Evolutionary conservation across 2,113 vertebrate species (phyloP), one percentile per base, ranked within the genome.

Genomic region (Trachemys scripta): DNA sequence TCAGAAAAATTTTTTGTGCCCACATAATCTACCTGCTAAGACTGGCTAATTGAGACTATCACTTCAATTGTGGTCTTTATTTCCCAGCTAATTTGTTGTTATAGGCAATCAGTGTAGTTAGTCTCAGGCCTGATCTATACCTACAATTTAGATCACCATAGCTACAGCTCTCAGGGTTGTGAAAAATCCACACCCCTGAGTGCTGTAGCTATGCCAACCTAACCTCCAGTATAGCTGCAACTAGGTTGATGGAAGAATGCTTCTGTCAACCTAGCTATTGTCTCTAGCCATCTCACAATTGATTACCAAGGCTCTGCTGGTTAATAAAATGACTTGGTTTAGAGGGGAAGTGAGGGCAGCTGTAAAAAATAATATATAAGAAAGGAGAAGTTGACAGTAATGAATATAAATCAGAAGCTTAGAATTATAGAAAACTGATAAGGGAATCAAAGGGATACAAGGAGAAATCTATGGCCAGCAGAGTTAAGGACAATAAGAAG

Each of bases 21-120:
- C 47, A 80, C 84, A 65, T 89, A 95, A 92, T 5, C 79, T 54
- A n/a, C 22, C 45, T 92, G 76, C 85, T 24, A 84, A 16, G 88
- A 95, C 82, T 42, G 11, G 82, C 17, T 96, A 85, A 96, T 87
- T 94, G 94, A 94, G 47, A 80, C 25, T 51, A 85, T 78, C 72
- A 90, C 89, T 92, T 92, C 85, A 95, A 90, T 85, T 0, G 54
- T 83, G 5, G 75, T 85, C 5, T 86, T 69, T 91, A 38, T 85
- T 96, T 93, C 38, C 65, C 69, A 87, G 6, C 13, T 8, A 51
- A 53, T 25, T 45, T 31, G 27, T 42, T 53, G 31, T 47, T 38
- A 42, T 29, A 35, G 19, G 49, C 24, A 69, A 35, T n/a, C 11
- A 69, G 50, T n/a, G n/a, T 50, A 47, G 8, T n/a, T 87, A 45